Conservation (phyloP, 2,888 invertebrate species). For the Pharmacophagus antenor region DNA sequence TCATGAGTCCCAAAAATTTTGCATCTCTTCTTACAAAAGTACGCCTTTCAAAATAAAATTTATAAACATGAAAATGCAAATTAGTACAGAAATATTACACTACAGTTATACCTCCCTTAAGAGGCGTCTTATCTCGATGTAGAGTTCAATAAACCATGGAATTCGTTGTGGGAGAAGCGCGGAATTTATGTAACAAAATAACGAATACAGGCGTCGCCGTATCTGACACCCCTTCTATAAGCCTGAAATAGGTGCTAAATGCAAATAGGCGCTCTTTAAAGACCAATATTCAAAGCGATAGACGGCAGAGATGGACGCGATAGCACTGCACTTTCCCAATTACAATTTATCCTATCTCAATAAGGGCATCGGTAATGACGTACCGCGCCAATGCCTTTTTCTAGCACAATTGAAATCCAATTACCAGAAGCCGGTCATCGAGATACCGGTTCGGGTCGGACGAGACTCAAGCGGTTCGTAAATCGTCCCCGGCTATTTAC, state of each 20-base stretch:
- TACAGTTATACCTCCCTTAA: slow-evolving; percentile 59
- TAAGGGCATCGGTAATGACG: slow-evolving; percentile 76
- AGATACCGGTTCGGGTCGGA: slow-evolving; percentile 53
- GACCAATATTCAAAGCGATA: slow-evolving; percentile 60
- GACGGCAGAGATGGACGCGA: slow-evolving; percentile 63
- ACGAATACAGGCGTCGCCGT: slow-evolving; percentile 76
- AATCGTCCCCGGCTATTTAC: slow-evolving; percentile 73
- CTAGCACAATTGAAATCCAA: slow-evolving; percentile 77
- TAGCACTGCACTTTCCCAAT: slow-evolving; percentile 67
- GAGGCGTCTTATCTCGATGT: slow-evolving; percentile 60
- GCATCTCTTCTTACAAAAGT: background rate
- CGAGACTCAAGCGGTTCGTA: slow-evolving; percentile 65
- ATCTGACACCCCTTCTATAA: slow-evolving; percentile 67
- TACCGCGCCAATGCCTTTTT: slow-evolving; percentile 62
- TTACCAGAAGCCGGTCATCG: slow-evolving; percentile 76
- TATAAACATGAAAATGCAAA: slow-evolving; percentile 66
- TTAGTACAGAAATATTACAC: slow-evolving; percentile 58
- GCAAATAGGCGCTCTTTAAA: slow-evolving; percentile 60
- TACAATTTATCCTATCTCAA: slow-evolving; percentile 72
- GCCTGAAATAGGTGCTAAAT: slow-evolving; percentile 68
- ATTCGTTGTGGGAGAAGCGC: slow-evolving; percentile 61
- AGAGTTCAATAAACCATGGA: slow-evolving; percentile 73
- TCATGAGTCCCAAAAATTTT: background rate
- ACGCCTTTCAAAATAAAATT: slow-evolving; percentile 38
- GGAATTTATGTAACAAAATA: slow-evolving; percentile 76